Evolutionary conservation across 2,888 invertebrate genomes (phyloP).

Genomic region (Parascotia fuliginaria): DNA sequence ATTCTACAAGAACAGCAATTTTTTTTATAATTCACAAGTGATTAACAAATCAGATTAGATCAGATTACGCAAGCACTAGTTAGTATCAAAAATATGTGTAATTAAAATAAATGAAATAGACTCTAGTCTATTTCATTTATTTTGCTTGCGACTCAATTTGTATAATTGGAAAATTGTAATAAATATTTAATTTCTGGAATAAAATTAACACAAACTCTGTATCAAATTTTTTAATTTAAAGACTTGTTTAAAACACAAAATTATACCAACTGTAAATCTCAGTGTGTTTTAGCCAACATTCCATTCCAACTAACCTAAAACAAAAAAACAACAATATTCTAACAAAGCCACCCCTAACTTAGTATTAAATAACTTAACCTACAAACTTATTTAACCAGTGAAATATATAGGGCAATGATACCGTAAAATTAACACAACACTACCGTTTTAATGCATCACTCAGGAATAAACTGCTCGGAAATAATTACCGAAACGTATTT

Average conservation of each 20-base stretch:
- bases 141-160: no score
- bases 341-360: slow-evolving; percentile 4
- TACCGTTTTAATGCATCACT: slow-evolving; percentile 39
- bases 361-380: slow-evolving; percentile 16
- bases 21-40: no score
- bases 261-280: not conserved
- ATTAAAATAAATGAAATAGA: no score
- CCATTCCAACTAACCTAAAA: not conserved
- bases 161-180: no score
- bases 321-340: not conserved
- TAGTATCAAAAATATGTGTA: no score
- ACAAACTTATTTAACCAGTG: slow-evolving; percentile 26
- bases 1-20: no score
- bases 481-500: slow-evolving; percentile 38
- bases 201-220: no score
- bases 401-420: slow-evolving; percentile 36
- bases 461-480: slow-evolving; percentile 39
- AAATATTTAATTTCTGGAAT: no score
- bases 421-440: slow-evolving; percentile 36
- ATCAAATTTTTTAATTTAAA: no score
- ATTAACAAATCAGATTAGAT: no score
- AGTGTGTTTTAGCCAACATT: not conserved
- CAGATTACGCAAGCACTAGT: no score
- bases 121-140: no score
- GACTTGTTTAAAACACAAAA: not conserved